Base-by-base conservation (phyloP, 2,113 vertebrate species). In the Pygathrix nemaeus region DNA sequence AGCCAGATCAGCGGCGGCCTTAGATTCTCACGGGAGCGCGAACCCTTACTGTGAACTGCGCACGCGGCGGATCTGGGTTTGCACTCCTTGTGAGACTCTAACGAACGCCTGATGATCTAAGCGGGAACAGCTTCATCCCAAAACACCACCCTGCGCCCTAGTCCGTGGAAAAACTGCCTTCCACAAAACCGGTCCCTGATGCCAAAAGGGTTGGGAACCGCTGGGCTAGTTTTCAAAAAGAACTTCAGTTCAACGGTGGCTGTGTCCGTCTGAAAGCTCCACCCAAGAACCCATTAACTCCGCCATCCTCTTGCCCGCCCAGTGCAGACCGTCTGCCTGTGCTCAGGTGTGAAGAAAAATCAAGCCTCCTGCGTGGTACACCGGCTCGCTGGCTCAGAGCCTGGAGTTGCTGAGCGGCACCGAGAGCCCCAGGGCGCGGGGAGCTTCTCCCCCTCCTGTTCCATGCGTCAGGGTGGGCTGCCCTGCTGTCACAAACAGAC, bases 241-340 rank as follows among this genome's bases (percentile, higher is more conserved):
- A 68, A 20, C 32, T 21, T 17, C 35, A 43, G n/a, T 8, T 32
- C 27, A 0, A 0, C 6, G 35, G 48, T 25, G 52, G 66, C 20
- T 5, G 7, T 0, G 11, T 18, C 35, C 8, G 32, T 50, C 93
- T 32, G 40, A 48, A 68, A 40, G 12, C 59, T 6, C 23, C 75
- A 45, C 20, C 84, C 79, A 20, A 21, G 11, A 25, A 5, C 68
- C 68, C 25, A 10, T 1, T 8, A 20, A 21, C 4, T 11, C 0
- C 2, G 23, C 18, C 6, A 21, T 1, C 1, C 18, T 50, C 57
- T n/a, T 18, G 48, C 57, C 38, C 0, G 2, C 66, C 45, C 0
- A 2, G 14, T 25, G 66, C 38, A 18, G 30, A n/a, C 17, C 2
- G n/a, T 32, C 7, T 1, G 6, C 4, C 57, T 30, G 20, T 4